A percentile compares a stretch with the other conserved stretches of the same genome.
phyloP scores from a whole-genome alignment of 2,113 vertebrate genomes.

The Geococcyx californianus region DNA sequence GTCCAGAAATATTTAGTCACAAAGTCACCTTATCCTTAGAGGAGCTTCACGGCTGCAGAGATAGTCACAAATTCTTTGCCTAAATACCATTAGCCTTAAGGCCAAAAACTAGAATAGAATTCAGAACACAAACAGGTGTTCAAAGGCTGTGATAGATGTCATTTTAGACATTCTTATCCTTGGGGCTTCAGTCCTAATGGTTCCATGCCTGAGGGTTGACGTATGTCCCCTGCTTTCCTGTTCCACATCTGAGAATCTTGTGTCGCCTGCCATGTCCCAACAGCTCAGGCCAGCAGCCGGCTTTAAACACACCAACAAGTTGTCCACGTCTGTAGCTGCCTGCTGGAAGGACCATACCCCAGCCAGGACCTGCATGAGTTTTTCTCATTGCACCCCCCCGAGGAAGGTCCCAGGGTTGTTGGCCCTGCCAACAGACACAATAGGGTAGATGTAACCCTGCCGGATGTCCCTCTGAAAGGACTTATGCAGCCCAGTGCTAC shows the following conservation, averaged over 20 bases:
- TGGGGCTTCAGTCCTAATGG: neutral
- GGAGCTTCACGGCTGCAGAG: neutral
- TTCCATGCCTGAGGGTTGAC: neutral
- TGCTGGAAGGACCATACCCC: neutral
- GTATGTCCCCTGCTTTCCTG: neutral
- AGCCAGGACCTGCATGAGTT: neutral
- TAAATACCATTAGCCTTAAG: neutral
- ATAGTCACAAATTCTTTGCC: neutral
- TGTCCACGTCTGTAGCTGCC: fast-evolving
- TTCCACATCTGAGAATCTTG: neutral
- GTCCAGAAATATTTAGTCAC: neutral
- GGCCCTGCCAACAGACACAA: neutral
- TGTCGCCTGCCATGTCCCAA: neutral
- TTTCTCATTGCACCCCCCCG: neutral
- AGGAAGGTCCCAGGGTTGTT: neutral
- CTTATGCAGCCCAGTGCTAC: neutral
- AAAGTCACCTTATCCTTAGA: neutral
- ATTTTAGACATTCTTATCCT: neutral
- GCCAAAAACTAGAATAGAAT: neutral
- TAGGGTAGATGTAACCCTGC: neutral
- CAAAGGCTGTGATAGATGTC: neutral
- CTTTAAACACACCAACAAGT: neutral
- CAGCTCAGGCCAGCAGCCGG: neutral
- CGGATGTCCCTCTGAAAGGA: neutral
- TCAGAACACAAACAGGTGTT: neutral